phyloP scores from a whole-genome alignment of 2,113 vertebrate species.

The Pseudorasbora parva region DNA sequence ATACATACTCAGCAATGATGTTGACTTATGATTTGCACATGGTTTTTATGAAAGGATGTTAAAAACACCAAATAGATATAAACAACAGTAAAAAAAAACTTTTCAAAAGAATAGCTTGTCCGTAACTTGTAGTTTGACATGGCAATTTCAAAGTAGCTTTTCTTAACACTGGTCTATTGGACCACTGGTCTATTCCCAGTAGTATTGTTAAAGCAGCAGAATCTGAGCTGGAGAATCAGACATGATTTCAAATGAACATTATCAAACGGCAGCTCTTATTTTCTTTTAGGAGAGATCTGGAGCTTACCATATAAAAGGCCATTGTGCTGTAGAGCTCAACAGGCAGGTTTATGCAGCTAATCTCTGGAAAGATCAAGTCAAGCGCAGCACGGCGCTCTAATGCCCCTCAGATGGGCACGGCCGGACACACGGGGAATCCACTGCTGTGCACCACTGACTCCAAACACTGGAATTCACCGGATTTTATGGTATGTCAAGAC shows the following conservation, averaged over 20 bases:
- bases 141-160: background rate
- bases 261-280: background rate
- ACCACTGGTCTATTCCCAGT: too few species aligned
- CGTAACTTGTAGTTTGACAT: background rate
- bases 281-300: background rate
- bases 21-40: too few species aligned
- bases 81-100: background rate
- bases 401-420: background rate
- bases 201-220: background rate
- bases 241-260: slow-evolving; percentile 3
- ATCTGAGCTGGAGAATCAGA: background rate
- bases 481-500: background rate
- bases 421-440: background rate
- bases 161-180: background rate
- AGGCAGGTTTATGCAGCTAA: background rate
- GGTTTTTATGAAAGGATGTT: too few species aligned
- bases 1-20: too few species aligned
- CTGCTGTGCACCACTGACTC: background rate
- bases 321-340: background rate
- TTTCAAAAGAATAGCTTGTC: background rate
- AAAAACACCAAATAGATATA: too few species aligned
- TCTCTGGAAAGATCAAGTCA: background rate
- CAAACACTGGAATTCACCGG: background rate
- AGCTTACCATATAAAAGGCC: background rate
- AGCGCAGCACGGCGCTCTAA: background rate